These are phyloP conservation scores for Spodoptera picta DNA, from an alignment of 2,888 invertebrate genomes.

Conservation along the genomic window DNA sequence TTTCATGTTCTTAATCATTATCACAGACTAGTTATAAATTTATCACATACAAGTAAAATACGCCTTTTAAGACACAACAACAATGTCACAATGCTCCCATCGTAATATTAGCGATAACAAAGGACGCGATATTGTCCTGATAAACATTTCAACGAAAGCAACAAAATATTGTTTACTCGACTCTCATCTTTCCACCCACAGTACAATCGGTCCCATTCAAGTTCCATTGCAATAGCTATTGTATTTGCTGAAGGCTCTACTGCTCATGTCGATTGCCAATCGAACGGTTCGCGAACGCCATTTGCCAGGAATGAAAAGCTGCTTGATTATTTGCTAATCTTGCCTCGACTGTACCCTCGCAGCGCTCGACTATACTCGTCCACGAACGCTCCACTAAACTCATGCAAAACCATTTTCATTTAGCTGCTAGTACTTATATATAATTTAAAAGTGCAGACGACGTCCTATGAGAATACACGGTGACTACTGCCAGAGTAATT, in stretches of 20 bases:
- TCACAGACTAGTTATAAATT: too few relatives aligned
- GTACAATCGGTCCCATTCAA: slow-evolving; percentile 74
- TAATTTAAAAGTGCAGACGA: slow-evolving; percentile 66
- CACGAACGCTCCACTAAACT: slow-evolving; percentile 51
- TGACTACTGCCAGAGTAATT: slow-evolving; percentile 74
- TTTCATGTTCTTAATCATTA: too few relatives aligned
- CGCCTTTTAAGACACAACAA: neutral
- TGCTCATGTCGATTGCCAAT: slow-evolving; percentile 83
- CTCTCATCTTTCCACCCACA: slow-evolving; percentile 74
- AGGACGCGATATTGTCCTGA: slow-evolving; percentile 49
- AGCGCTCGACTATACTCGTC: slow-evolving; percentile 50
- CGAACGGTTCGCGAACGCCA: slow-evolving; percentile 73
- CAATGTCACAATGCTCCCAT: neutral
- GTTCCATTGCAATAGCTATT: slow-evolving; percentile 80
- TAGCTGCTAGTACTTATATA: slow-evolving; percentile 43
- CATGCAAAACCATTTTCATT: slow-evolving; percentile 49
- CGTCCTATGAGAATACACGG: slow-evolving; percentile 72
- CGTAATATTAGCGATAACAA: slow-evolving; percentile 20
- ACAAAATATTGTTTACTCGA: slow-evolving; percentile 78
- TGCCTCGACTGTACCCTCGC: slow-evolving; percentile 43
- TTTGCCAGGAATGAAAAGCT: slow-evolving; percentile 74
- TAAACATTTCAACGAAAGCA: slow-evolving; percentile 57
- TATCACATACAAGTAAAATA: neutral
- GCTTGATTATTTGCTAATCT: slow-evolving; percentile 76
- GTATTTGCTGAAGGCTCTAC: slow-evolving; percentile 84